A percentile compares a stretch with the other conserved stretches of the same genome.
phyloP scores from a whole-genome alignment of 1,140 invertebrate species.

The Bursaphelenchus mucronatus region DNA sequence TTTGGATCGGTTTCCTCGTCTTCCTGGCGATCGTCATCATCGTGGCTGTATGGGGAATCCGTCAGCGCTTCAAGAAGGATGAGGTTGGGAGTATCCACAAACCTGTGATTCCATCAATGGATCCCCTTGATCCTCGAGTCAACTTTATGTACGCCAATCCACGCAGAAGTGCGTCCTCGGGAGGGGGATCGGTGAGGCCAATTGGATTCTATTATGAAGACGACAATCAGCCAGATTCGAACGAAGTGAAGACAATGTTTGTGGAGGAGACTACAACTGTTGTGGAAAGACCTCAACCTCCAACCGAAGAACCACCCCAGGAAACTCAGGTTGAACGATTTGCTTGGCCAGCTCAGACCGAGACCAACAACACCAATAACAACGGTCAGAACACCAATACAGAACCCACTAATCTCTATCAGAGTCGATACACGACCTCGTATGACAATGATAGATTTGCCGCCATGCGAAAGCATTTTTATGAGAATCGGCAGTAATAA shows the following conservation, averaged over 20 bases:
- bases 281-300: too few relatives aligned
- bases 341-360: too few relatives aligned
- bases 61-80: conserved; percentile 38
- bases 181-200: conserved; percentile 22
- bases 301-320: too few relatives aligned
- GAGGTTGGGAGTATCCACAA: conserved; percentile 32
- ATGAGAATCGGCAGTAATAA: too few relatives aligned
- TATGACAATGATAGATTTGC: too few relatives aligned
- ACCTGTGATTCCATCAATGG: conserved; percentile 25
- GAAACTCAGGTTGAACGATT: too few relatives aligned
- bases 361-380: too few relatives aligned
- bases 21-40: conserved; percentile 50
- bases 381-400: too few relatives aligned
- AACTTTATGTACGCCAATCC: conserved; percentile 50
- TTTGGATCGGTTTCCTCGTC: conserved; percentile 32
- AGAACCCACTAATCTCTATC: too few relatives aligned
- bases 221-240: conserved; percentile 36
- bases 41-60: conserved; percentile 53
- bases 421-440: too few relatives aligned
- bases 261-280: conserved; percentile 11
- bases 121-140: conserved; percentile 39
- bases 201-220: conserved; percentile 50
- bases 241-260: conserved; percentile 50
- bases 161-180: conserved; percentile 18
- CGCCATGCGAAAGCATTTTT: too few relatives aligned